Evolutionary conservation across 2,797 vertebrate species (phyloP).

Genomic region (Stomatorhinus walkeri): DNA sequence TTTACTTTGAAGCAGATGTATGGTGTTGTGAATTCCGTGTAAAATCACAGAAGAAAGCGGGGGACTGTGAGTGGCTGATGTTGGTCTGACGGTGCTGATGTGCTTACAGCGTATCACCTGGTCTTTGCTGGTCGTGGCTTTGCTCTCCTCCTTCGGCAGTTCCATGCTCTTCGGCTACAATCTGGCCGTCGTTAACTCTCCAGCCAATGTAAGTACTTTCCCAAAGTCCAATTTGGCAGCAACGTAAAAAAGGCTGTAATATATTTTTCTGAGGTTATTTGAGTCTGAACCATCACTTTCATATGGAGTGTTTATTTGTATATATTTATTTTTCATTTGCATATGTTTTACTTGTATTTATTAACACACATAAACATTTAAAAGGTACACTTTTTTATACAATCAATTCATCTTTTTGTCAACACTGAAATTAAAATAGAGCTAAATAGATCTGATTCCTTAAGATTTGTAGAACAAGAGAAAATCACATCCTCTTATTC

Average conservation of each 20-base stretch:
- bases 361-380: neutral
- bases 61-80: neutral
- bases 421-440: neutral
- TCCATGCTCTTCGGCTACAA: constrained; percentile 87
- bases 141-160: constrained; percentile 79
- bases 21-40: neutral
- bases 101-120: constrained; percentile 62
- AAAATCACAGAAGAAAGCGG: neutral
- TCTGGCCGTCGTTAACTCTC: constrained; percentile 82
- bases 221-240: neutral
- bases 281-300: neutral
- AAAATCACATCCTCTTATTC: neutral
- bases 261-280: neutral
- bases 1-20: neutral
- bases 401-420: neutral
- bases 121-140: constrained; percentile 66
- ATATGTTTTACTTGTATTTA: neutral
- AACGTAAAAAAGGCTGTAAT: neutral
- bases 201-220: constrained; percentile 61
- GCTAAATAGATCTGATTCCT: neutral
- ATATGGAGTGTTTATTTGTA: neutral
- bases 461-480: neutral
- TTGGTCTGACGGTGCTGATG: neutral
- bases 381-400: neutral
- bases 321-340: neutral